Evolutionary conservation across 2,797 vertebrate genomes (phyloP).

Genomic region (Hybognathus amarus): DNA sequence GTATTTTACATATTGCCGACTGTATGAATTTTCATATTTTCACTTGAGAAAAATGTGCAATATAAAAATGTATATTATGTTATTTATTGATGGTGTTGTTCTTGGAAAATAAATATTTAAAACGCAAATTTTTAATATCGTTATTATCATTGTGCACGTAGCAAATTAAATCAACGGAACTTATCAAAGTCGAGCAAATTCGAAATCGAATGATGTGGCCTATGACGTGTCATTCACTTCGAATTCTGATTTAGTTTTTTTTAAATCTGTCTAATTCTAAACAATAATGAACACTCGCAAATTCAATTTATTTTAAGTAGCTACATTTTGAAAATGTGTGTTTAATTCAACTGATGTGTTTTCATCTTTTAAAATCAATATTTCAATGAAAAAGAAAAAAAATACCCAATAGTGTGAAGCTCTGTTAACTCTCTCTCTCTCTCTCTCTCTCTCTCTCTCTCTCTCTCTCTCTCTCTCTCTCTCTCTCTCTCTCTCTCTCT

Average conservation of each 20-base stretch:
- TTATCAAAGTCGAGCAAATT: background rate
- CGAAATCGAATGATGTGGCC: background rate
- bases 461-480: slow-evolving; percentile 67
- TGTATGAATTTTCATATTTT: slow-evolving; percentile 99
- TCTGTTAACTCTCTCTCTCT: slow-evolving; percentile 76
- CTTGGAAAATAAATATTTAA: slow-evolving; percentile 99
- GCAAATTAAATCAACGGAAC: background rate
- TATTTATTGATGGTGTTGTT: slow-evolving; percentile 99
- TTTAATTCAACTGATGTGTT: background rate
- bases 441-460: background rate
- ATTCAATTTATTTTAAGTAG: background rate
- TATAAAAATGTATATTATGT: slow-evolving; percentile 99
- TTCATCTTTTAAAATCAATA: slow-evolving; percentile 76
- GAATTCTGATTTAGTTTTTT: background rate
- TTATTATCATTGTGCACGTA: slow-evolving; percentile 35
- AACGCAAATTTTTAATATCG: slow-evolving; percentile 59
- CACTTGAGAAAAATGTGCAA: slow-evolving; percentile 97
- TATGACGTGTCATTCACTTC: background rate
- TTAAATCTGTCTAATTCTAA: background rate
- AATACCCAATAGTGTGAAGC: slow-evolving; percentile 80
- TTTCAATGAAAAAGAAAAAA: slow-evolving; percentile 73
- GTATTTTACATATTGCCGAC: slow-evolving; percentile 98
- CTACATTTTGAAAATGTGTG: background rate
- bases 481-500: slow-evolving; percentile 72
- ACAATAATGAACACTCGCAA: background rate